A percentile compares a stretch with the other conserved stretches of the same genome.
phyloP scores from a whole-genome alignment of 2,888 invertebrate species.

The Oscheius onirici region DNA sequence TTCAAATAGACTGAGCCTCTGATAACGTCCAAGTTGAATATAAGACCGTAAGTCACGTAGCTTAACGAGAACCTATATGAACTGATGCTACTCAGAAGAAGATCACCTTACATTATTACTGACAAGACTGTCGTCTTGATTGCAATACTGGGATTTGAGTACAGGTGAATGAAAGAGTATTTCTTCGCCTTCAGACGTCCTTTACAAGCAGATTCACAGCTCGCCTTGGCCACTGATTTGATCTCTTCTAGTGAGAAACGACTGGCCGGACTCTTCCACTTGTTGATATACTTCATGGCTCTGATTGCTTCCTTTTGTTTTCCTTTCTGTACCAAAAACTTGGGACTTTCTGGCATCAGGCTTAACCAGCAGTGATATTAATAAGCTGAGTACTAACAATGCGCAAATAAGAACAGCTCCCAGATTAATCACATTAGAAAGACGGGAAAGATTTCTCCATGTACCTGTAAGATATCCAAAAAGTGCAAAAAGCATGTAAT shows the following conservation, averaged over 20 bases:
- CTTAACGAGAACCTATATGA: constrained; percentile 53
- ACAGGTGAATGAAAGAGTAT: constrained; percentile 53
- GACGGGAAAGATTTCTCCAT: constrained; percentile 46
- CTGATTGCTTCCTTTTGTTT: constrained; percentile 42
- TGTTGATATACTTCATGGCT: constrained; percentile 49
- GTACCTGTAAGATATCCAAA: constrained; percentile 49
- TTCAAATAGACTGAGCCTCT: constrained; percentile 62
- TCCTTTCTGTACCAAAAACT: constrained; percentile 51
- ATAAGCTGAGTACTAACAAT: constrained; percentile 45
- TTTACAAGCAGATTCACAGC: constrained; percentile 36
- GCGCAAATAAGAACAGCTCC: constrained; percentile 43
- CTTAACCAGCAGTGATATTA: constrained; percentile 40
- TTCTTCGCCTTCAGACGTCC: constrained; percentile 44
- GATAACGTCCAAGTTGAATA: constrained; percentile 64
- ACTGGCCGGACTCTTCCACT: constrained; percentile 12
- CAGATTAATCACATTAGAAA: constrained; percentile 44
- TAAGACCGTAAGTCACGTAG: constrained; percentile 62
- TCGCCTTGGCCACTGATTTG: constrained; percentile 33
- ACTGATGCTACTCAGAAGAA: neutral
- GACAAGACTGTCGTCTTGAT: constrained; percentile 18
- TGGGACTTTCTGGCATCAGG: constrained; percentile 52
- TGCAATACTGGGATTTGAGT: constrained; percentile 31
- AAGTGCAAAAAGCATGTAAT: constrained; percentile 53
- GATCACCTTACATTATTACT: constrained; percentile 4
- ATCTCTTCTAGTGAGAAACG: constrained; percentile 28